A percentile compares a stretch with the other conserved stretches of the same genome.
These are phyloP conservation scores for Otolemur crassicaudatus DNA, from an alignment of 2,797 vertebrate species.

Conservation along the genomic window DNA sequence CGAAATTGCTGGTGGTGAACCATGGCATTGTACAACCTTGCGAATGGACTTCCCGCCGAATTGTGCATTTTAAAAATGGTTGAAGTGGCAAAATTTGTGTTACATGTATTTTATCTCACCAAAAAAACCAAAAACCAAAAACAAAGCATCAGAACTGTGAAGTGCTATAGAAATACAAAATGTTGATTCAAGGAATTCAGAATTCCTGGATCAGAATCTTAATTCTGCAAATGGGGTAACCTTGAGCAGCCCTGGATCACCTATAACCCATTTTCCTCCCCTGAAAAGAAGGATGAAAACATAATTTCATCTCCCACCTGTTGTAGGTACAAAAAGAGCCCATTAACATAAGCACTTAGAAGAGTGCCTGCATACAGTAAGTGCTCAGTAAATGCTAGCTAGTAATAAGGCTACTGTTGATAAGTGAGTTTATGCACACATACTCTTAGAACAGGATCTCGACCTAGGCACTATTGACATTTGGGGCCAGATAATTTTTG, in stretches of 20 bases:
- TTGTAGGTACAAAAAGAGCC: background rate
- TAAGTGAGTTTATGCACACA: background rate
- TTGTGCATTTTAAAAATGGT: background rate
- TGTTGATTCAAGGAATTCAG: background rate
- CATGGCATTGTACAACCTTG: accelerated
- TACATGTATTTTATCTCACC: background rate
- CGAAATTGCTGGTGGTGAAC: background rate
- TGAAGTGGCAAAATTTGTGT: background rate
- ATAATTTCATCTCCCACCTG: background rate
- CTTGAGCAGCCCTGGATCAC: too few relatives aligned
- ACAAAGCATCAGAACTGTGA: background rate
- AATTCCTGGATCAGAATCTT: background rate
- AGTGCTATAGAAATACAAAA: background rate
- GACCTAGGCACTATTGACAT: background rate
- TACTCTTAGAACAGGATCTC: background rate
- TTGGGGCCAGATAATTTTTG: background rate
- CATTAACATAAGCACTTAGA: background rate
- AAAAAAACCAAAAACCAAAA: background rate
- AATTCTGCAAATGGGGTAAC: background rate
- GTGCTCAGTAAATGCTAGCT: background rate
- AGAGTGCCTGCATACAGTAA: background rate
- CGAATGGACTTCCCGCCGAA: background rate
- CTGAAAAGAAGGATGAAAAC: background rate
- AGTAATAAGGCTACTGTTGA: background rate
- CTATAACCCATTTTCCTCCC: background rate